Evolutionary conservation across 2,888 invertebrate species (phyloP), one percentile per base, ranked within the genome.

Genomic region (Apodemia zela): DNA sequence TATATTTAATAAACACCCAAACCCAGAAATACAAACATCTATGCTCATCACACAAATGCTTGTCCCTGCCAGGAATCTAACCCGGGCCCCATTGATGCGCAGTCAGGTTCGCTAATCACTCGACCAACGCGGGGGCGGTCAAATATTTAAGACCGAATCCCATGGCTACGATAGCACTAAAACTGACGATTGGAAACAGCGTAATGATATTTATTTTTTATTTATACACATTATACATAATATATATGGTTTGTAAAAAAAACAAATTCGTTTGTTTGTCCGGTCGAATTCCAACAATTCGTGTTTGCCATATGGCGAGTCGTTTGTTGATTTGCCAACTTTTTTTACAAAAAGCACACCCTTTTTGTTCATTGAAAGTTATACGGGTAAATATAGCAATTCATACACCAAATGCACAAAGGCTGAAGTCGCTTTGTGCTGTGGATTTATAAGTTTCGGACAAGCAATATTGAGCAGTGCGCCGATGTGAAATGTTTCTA

Each of bases 261-360:
- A 15, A 18, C 51, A 51, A 51, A 51, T 51, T 15, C 13, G 7
- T 54, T 6, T 15, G 21, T 29, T n/a, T 54, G 25, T 25, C 15
- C 25, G 54, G 25, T 15, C 21, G 15, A 25, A 54, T 54, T 45
- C 2, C 15, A 54, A 54, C 54, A 15, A 54, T 54, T 54, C 54
- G 7, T 54, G 25, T 54, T 25, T 54, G 15, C 54, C 54, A 29
- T 25, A 54, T 54, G 21, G 15, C 54, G 54, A 54, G 25, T 29
- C 29, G 54, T 25, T 54, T 54, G 54, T 54, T 54, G 54, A 54
- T 54, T 54, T 25, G 54, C 54, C 54, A 54, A 54, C 54, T 54
- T 54, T 54, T 54, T 25, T 51, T 51, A 54, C 54, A 25, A 29
- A 54, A 54, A 54, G 25, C 54, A 57, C 8, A 57, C 29, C 25